Evolutionary conservation across 2,113 vertebrate species (phyloP).

Genomic region (Rhegmatorhina hoffmannsi): DNA sequence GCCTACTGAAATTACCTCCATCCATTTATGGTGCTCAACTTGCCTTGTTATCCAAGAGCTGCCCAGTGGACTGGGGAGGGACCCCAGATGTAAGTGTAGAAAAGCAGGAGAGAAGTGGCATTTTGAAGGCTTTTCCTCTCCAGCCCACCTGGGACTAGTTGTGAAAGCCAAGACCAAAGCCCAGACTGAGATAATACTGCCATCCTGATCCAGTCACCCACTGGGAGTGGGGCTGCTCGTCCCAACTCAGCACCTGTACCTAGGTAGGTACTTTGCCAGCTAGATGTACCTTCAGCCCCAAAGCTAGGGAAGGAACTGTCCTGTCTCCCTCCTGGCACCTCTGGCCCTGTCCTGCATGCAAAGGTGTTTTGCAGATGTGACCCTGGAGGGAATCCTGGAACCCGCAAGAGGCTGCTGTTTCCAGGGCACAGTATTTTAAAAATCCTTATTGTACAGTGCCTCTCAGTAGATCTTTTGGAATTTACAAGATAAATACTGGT

Average conservation of each 20-base stretch:
- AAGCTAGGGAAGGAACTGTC: not conserved
- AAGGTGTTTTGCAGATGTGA: not conserved
- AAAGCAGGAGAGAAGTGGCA: no score
- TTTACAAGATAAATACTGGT: conserved; percentile 87
- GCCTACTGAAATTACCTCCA: conserved; percentile 33
- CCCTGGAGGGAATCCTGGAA: not conserved
- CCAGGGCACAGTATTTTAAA: conserved; percentile 31
- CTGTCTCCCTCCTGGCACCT: not conserved
- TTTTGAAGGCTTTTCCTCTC: not conserved
- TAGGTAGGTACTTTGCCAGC: fast-evolving
- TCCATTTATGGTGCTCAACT: not conserved
- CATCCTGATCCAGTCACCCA: not conserved
- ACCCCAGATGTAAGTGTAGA: not conserved
- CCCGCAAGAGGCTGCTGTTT: not conserved
- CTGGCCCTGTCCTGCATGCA: not conserved
- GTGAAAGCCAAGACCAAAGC: not conserved
- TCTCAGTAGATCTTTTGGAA: conserved; percentile 81
- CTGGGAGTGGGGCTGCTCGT: not conserved
- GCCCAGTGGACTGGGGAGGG: not conserved
- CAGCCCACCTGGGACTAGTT: not conserved
- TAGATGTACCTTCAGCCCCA: not conserved
- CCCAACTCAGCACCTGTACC: not conserved
- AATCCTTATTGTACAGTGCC: conserved; percentile 52
- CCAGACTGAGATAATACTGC: not conserved
- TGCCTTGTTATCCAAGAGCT: not conserved